A percentile compares a stretch with the other conserved stretches of the same genome.
Evolutionary conservation across 1,140 invertebrate species (phyloP).

Genomic region (Physella acuta): DNA sequence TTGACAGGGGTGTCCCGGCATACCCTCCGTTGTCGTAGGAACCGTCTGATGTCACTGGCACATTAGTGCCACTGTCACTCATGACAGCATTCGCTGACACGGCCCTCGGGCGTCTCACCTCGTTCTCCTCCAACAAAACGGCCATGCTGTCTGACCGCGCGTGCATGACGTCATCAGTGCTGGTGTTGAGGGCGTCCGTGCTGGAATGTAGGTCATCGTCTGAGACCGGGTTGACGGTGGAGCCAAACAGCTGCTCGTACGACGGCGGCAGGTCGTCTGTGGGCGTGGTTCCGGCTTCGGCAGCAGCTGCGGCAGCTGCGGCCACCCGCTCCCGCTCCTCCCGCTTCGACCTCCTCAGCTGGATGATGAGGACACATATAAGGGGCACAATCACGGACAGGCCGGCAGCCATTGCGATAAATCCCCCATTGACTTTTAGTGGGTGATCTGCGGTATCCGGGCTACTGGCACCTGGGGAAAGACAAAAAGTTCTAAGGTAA

Average conservation of each 20-base stretch:
- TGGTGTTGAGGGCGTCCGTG: neutral
- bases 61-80: no score
- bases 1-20: neutral
- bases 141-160: constrained; percentile 2
- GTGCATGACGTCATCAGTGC: neutral
- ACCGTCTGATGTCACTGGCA: no score
- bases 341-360: constrained; percentile 27
- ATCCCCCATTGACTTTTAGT: constrained; percentile 25
- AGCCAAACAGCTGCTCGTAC: constrained; percentile 32
- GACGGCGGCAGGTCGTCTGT: constrained; percentile 24
- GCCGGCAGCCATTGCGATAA: constrained; percentile 33
- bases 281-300: neutral
- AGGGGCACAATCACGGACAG: constrained; percentile 31
- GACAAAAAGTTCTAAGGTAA: no score
- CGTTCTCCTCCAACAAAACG: constrained; percentile 3
- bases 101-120: neutral
- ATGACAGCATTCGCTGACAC: no score
- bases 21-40: neutral
- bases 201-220: neutral
- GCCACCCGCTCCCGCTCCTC: constrained; percentile 21
- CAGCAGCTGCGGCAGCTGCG: neutral
- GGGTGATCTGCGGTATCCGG: neutral
- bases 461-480: neutral
- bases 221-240: neutral
- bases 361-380: constrained; percentile 30